Conservation (phyloP, 2,113 vertebrate genomes). For the Murina feae region DNA sequence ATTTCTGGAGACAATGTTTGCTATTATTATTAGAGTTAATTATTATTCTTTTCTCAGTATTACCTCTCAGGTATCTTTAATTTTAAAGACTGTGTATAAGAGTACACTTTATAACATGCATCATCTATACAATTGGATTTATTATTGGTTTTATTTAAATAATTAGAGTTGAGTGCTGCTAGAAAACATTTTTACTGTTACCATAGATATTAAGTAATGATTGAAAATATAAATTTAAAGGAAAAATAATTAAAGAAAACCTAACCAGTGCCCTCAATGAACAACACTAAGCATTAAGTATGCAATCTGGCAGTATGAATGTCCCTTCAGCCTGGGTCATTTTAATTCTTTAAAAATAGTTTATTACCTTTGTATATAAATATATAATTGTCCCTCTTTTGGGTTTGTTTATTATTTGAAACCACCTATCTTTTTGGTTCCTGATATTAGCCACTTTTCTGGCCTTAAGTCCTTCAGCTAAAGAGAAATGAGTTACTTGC, state of each 20-base stretch:
- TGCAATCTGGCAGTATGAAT: fast-evolving
- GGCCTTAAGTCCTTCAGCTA: background rate
- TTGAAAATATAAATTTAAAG: background rate
- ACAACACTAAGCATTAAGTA: fast-evolving
- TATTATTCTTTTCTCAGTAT: background rate
- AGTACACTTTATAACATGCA: background rate
- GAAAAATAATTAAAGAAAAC: background rate
- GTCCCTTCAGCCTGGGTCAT: background rate
- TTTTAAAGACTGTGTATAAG: background rate
- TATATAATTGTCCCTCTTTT: background rate
- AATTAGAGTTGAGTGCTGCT: background rate
- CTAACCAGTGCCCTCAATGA: fast-evolving
- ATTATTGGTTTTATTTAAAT: background rate
- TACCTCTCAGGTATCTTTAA: background rate
- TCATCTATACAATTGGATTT: background rate
- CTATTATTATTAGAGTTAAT: background rate
- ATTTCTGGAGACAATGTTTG: background rate
- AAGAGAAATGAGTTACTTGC: background rate
- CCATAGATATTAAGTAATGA: background rate
- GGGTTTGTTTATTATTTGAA: background rate
- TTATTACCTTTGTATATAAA: background rate
- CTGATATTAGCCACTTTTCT: background rate
- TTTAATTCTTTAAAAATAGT: background rate
- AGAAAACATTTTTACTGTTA: background rate
- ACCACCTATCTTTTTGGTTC: background rate